Evolutionary conservation across 2,888 invertebrate genomes (phyloP), one percentile per base, ranked within the genome.

Genomic region (Trypoxylon attenuatum): DNA sequence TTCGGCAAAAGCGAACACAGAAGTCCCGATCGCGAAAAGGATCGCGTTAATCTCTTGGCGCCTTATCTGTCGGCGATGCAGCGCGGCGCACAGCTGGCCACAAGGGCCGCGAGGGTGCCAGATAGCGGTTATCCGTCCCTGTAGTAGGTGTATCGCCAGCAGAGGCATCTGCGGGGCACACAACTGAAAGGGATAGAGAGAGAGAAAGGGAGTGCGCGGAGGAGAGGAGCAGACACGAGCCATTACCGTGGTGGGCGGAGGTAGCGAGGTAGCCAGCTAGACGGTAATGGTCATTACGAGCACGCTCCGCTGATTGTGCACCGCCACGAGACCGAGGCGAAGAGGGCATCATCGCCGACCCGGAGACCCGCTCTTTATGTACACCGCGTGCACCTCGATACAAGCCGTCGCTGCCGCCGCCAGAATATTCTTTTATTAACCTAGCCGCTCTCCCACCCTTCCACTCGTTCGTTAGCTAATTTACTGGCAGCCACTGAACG

Each of bases 271-370:
- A 82, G 81, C 79, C 77, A 83, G 80, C 77, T 79, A 76, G 82
- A 82, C 84, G 83, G 84, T 85, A 85, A 85, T 86, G 85, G 85
- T 86, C 86, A 86, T 86, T 85, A 85, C 80, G 82, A 82, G 83
- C 84, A 86, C 85, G 86, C 85, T 86, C 76, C 82, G 86, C 77
- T 86, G 85, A 84, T 84, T 84, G 84, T 81, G 82, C 83, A 82
- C 78, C 82, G 80, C 82, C 83, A 84, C 83, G 78, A 78, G 83
- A 80, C 81, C 80, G 78, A 75, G 78, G 64, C 72, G 63, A 65
- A 66, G 81, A 81, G 85, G 85, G 85, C 85, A 85, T 85, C 86
- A 85, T 84, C 86, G 86, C 70, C 85, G 86, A 85, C 85, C 85
- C 86, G 85, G 71, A 85, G 85, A 85, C 85, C 86, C 86, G 84